phyloP scores from a whole-genome alignment of 53 echinoderm and acorn worm genomes.

The Holothuria scabra region DNA sequence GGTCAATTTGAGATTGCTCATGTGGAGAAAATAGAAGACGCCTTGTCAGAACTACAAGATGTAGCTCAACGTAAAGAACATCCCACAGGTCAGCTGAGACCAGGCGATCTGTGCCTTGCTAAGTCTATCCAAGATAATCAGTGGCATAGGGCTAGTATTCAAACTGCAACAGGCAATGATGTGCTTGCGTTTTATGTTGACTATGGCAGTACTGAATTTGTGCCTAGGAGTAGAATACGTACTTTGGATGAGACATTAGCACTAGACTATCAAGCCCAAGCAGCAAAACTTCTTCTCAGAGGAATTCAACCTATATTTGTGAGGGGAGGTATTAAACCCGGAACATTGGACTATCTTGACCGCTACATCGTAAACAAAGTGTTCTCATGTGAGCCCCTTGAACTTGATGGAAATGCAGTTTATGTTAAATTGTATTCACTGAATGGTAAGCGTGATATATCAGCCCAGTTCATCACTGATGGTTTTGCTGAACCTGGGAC shows the following conservation, averaged over 20 bases:
- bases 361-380: constrained; percentile 59
- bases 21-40: constrained; percentile 63
- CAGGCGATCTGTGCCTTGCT: constrained; percentile 78
- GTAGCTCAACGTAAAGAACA: constrained; percentile 46
- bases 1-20: constrained; percentile 76
- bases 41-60: constrained; percentile 52
- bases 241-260: constrained; percentile 44
- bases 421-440: constrained; percentile 68
- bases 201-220: constrained; percentile 93
- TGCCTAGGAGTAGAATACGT: constrained; percentile 74
- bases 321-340: constrained; percentile 66
- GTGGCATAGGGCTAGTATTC: constrained; percentile 88
- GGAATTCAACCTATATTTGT: constrained; percentile 67
- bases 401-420: constrained; percentile 41
- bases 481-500: constrained; percentile 62
- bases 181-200: constrained; percentile 94
- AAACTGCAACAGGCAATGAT: constrained; percentile 86
- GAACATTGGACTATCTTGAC: constrained; percentile 70
- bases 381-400: constrained; percentile 53
- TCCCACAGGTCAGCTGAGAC: constrained; percentile 57
- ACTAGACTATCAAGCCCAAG: constrained; percentile 68
- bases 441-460: constrained; percentile 59
- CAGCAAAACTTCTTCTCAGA: constrained; percentile 78
- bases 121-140: constrained; percentile 85
- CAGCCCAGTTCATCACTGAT: constrained; percentile 63